These are phyloP conservation scores for Xenopus borealis DNA, from an alignment of 2,113 vertebrate genomes.

Conservation along the genomic window DNA sequence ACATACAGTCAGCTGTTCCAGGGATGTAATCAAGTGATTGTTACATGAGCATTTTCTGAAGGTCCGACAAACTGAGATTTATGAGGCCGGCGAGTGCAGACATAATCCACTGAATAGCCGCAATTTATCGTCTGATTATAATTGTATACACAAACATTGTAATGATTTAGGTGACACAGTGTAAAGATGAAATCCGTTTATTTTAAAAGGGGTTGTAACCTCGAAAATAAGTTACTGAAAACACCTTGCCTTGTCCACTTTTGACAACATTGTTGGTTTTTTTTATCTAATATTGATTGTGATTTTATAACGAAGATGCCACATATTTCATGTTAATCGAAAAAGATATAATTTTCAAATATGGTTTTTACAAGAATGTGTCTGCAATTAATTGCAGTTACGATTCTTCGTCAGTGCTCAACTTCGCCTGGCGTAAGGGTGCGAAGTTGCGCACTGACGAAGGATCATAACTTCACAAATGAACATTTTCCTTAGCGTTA, in stretches of 20 bases:
- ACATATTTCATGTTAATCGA: conserved; percentile 99
- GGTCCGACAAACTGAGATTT: conserved; percentile 89
- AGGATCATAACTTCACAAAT: too few species aligned
- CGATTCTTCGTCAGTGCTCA: too few species aligned
- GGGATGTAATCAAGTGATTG: conserved; percentile 99
- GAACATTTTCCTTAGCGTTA: too few species aligned
- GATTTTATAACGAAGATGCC: conserved; percentile 98
- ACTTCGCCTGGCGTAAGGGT: too few species aligned
- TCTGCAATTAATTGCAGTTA: conserved; percentile 95
- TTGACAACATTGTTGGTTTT: conserved; percentile 99
- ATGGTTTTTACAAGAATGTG: conserved; percentile 84
- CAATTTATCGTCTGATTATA: conserved; percentile 99
- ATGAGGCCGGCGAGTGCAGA: conserved; percentile 88
- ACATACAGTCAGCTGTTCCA: conserved; percentile 73
- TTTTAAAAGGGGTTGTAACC: conserved; percentile 99
- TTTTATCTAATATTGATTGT: conserved; percentile 88
- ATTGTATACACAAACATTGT: conserved; percentile 99
- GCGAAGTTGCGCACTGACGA: too few species aligned
- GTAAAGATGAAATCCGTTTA: conserved; percentile 99
- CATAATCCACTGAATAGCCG: conserved; percentile 92
- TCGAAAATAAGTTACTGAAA: conserved; percentile 81
- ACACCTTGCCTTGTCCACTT: conserved; percentile 89
- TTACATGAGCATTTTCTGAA: conserved; percentile 98
- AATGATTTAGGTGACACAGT: conserved; percentile 99
- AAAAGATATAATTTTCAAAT: conserved; percentile 91